phyloP scores from a whole-genome alignment of 2,888 invertebrate genomes.

The Prosopocoilus inquinatus region DNA sequence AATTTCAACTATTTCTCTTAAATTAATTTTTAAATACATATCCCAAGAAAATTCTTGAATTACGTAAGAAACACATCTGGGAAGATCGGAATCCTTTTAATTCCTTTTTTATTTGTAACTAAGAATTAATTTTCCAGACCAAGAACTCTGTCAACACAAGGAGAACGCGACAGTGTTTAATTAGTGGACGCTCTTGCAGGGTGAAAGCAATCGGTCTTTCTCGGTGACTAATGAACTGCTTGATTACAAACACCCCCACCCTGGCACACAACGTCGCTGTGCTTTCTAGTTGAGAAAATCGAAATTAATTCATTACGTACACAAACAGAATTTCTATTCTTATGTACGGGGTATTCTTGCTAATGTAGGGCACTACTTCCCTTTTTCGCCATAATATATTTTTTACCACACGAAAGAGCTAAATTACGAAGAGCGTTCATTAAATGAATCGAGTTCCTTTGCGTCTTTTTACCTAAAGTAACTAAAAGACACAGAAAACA shows the following conservation, averaged over 20 bases:
- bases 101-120: background rate
- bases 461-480: too few relatives aligned
- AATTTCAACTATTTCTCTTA: too few relatives aligned
- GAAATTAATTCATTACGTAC: slow-evolving; percentile 48
- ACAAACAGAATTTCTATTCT: slow-evolving; percentile 3
- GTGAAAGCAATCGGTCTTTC: slow-evolving; percentile 49
- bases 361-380: too few relatives aligned
- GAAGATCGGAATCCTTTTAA: slow-evolving; percentile 1
- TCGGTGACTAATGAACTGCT: slow-evolving; percentile 52
- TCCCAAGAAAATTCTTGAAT: too few relatives aligned
- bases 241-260: slow-evolving; percentile 43
- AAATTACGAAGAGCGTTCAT: too few relatives aligned
- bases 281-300: slow-evolving; percentile 40
- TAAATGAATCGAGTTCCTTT: too few relatives aligned
- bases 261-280: slow-evolving; percentile 28
- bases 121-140: slow-evolving; percentile 20
- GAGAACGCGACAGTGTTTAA: slow-evolving; percentile 46
- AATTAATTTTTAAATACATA: too few relatives aligned
- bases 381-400: too few relatives aligned
- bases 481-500: too few relatives aligned
- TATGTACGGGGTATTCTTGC: too few relatives aligned
- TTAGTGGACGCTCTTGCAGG: slow-evolving; percentile 46
- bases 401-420: too few relatives aligned
- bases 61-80: too few relatives aligned
- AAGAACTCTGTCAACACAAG: slow-evolving; percentile 21